Evolutionary conservation across 2,888 invertebrate species (phyloP).

Genomic region (Rhamphomyia laevipes): DNA sequence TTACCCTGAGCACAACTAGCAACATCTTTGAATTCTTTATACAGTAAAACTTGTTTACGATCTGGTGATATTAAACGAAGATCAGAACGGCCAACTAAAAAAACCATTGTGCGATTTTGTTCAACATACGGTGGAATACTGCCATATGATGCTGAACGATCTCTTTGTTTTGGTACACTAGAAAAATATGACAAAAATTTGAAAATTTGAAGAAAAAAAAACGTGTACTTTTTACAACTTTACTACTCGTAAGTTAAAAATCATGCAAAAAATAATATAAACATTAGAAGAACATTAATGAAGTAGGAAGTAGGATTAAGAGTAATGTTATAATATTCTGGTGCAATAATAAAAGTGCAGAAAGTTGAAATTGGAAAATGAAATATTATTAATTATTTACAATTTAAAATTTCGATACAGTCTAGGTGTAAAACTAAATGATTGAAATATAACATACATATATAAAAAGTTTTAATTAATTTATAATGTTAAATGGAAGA

Average conservation of each 20-base stretch:
- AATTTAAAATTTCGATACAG: conserved; percentile 1
- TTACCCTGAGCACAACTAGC: conserved; percentile 78
- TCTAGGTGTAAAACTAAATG: too few species aligned
- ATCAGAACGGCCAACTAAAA: conserved; percentile 76
- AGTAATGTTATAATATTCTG: conserved; percentile 2
- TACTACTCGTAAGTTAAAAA: neutral
- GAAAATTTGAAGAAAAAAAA: neutral
- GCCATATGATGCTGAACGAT: conserved; percentile 51
- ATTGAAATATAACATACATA: too few species aligned
- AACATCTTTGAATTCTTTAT: conserved; percentile 79
- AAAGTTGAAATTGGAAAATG: too few species aligned
- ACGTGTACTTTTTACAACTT: conserved; percentile 5
- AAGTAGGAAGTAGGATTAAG: neutral
- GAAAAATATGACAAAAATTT: conserved; percentile 8
- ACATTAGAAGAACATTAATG: neutral
- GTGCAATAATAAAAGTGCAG: neutral
- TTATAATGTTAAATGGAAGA: too few species aligned
- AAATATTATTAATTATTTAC: too few species aligned
- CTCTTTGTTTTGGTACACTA: conserved; percentile 37
- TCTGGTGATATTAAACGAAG: conserved; percentile 86
- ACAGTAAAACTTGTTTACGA: conserved; percentile 76
- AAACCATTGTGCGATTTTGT: conserved; percentile 87
- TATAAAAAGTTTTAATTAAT: too few species aligned
- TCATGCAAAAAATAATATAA: neutral
- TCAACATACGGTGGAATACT: conserved; percentile 47